These are phyloP conservation scores for Prietella phreatophila DNA, from an alignment of 2,113 vertebrate genomes.

Conservation along the genomic window DNA sequence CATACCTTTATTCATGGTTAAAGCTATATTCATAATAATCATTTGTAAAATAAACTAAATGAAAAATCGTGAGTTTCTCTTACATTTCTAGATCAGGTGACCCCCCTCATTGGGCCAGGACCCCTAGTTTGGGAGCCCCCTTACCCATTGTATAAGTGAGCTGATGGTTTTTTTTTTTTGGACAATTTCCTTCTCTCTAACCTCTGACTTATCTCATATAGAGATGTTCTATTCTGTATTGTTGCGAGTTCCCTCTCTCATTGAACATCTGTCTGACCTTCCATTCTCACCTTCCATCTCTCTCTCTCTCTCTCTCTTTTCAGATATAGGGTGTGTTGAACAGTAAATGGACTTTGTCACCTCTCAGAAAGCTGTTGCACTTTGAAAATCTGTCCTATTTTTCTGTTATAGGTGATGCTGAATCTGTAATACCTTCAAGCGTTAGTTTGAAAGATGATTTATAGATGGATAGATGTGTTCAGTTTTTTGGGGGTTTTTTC, in stretches of 20 bases:
- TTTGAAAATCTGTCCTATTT: background rate
- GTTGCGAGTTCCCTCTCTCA: background rate
- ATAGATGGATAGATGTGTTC: background rate
- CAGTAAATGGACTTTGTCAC: background rate
- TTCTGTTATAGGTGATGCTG: background rate
- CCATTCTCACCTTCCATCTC: background rate
- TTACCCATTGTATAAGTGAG: background rate
- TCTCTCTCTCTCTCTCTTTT: background rate
- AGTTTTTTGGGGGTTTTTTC: background rate
- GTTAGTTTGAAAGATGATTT: background rate
- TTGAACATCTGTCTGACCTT: background rate
- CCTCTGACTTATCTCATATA: background rate
- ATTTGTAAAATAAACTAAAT: background rate
- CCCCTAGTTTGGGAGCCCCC: background rate
- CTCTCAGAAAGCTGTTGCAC: background rate
- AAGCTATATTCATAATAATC: background rate
- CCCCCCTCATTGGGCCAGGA: background rate
- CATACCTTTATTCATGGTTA: background rate
- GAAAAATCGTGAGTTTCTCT: background rate
- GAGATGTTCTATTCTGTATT: background rate
- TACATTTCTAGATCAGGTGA: background rate
- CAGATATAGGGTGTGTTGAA: background rate
- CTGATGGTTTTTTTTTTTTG: background rate
- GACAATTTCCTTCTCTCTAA: background rate
- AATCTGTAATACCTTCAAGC: background rate